phyloP scores from a whole-genome alignment of 2,888 invertebrate genomes.

The Cantharis flavilabris region DNA sequence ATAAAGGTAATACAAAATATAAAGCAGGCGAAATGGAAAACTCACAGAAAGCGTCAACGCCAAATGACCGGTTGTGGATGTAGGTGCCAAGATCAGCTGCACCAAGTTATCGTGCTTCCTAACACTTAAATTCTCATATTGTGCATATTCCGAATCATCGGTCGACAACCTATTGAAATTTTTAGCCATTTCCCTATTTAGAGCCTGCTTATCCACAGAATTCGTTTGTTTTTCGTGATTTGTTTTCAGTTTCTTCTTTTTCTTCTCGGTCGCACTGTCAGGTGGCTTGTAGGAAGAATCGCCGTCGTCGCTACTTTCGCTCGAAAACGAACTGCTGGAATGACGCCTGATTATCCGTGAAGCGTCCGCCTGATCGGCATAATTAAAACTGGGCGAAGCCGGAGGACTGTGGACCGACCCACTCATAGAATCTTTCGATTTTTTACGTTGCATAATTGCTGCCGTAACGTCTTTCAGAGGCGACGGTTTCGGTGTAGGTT shows the following conservation, averaged over 20 bases:
- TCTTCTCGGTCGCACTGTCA: background rate
- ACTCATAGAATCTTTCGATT: slow-evolving; percentile 51
- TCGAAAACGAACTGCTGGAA: slow-evolving; percentile 81
- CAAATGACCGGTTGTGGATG: background rate
- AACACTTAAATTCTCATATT: slow-evolving; percentile 61
- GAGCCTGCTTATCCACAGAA: slow-evolving; percentile 8
- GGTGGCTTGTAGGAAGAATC: background rate
- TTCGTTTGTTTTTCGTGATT: background rate
- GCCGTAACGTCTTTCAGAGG: slow-evolving; percentile 25
- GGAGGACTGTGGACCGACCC: slow-evolving; percentile 56
- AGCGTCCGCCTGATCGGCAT: slow-evolving; percentile 66
- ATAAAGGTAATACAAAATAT: background rate
- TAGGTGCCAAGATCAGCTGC: slow-evolving; percentile 61
- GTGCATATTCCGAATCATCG: slow-evolving; percentile 26
- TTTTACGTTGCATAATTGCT: slow-evolving; percentile 44
- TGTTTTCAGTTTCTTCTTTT: slow-evolving; percentile 1
- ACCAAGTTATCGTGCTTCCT: slow-evolving; percentile 63
- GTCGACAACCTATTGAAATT: slow-evolving; percentile 38
- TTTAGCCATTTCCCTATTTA: slow-evolving; percentile 23
- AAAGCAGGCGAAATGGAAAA: background rate
- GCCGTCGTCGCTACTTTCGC: slow-evolving; percentile 40
- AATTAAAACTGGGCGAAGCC: slow-evolving; percentile 65
- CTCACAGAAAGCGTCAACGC: slow-evolving; percentile 8
- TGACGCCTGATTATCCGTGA: slow-evolving; percentile 82
- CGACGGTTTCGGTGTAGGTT: slow-evolving; percentile 32